These are phyloP conservation scores for Neodon shergylaensis DNA, from an alignment of 2,113 vertebrate species.

Conservation along the genomic window DNA sequence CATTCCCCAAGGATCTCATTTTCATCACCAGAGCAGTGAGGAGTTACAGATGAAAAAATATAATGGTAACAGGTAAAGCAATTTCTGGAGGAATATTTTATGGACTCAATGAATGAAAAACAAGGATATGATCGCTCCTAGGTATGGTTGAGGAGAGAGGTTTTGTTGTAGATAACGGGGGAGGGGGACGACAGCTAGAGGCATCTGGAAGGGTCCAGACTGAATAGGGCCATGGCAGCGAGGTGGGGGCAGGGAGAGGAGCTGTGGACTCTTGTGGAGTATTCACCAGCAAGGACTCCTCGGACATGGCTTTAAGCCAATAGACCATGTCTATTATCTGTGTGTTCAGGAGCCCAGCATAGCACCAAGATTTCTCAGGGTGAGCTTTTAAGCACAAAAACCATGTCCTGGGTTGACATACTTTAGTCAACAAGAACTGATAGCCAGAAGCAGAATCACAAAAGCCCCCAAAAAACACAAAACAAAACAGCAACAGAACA, in stretches of 20 bases:
- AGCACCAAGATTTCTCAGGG: background rate
- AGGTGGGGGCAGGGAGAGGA: background rate
- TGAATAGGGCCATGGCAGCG: background rate
- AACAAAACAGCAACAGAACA: background rate
- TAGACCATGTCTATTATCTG: background rate
- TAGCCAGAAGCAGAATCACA: background rate
- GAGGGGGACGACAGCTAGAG: background rate
- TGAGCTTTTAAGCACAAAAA: background rate
- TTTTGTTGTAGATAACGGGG: background rate
- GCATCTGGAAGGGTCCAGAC: background rate
- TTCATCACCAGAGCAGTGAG: slow-evolving; percentile 9
- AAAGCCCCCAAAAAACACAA: background rate
- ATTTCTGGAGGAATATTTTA: slow-evolving; percentile 8
- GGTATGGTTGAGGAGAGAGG: background rate
- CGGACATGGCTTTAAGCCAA: background rate
- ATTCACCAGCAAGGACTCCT: background rate
- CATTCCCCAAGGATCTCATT: background rate
- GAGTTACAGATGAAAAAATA: background rate
- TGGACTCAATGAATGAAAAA: background rate
- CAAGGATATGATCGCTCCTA: background rate
- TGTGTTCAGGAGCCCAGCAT: background rate
- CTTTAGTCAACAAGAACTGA: background rate
- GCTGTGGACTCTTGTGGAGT: background rate
- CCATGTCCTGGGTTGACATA: background rate
- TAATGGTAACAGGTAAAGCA: background rate